Conservation (phyloP, 2,888 invertebrate species). For the Panzeria rudis region DNA sequence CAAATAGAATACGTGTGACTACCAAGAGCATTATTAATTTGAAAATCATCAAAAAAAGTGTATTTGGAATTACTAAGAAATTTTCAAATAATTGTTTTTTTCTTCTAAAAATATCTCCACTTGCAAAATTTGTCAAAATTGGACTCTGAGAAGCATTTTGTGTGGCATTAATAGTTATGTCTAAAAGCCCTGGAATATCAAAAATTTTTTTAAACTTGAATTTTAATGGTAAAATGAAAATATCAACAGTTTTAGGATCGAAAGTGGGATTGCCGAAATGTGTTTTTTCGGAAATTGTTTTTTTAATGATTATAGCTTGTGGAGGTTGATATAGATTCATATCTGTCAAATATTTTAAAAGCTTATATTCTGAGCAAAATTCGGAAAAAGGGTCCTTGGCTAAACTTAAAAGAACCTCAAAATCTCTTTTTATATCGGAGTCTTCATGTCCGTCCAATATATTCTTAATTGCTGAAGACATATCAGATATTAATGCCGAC, state of each 20-base stretch:
- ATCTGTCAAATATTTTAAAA: not conserved
- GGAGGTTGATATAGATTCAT: constrained; percentile 33
- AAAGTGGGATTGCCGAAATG: constrained; percentile 24
- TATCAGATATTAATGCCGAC: constrained; percentile 33
- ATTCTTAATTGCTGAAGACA: constrained; percentile 22
- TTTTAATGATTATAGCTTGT: constrained; percentile 22
- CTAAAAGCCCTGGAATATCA: constrained; percentile 55
- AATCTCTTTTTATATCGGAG: not conserved
- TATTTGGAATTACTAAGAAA: constrained; percentile 44
- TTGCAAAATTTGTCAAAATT: constrained; percentile 33
- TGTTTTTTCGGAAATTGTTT: constrained; percentile 21
- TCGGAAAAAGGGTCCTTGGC: not conserved
- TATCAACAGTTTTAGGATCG: constrained; percentile 37
- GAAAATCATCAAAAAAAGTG: constrained; percentile 58
- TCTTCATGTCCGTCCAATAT: constrained; percentile 24
- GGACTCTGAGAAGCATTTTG: constrained; percentile 41
- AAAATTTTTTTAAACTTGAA: constrained; percentile 47
- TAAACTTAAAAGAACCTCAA: constrained; percentile 2
- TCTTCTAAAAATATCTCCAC: constrained; percentile 54
- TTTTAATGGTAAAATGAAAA: constrained; percentile 55
- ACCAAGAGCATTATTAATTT: constrained; percentile 55
- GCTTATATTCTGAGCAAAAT: not conserved
- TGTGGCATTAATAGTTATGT: constrained; percentile 48
- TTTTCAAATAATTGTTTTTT: not conserved
- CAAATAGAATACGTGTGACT: constrained; percentile 52